A percentile compares a stretch with the other conserved stretches of the same genome.
phyloP scores from a whole-genome alignment of 2,797 vertebrate genomes.

The Balearica regulorum region DNA sequence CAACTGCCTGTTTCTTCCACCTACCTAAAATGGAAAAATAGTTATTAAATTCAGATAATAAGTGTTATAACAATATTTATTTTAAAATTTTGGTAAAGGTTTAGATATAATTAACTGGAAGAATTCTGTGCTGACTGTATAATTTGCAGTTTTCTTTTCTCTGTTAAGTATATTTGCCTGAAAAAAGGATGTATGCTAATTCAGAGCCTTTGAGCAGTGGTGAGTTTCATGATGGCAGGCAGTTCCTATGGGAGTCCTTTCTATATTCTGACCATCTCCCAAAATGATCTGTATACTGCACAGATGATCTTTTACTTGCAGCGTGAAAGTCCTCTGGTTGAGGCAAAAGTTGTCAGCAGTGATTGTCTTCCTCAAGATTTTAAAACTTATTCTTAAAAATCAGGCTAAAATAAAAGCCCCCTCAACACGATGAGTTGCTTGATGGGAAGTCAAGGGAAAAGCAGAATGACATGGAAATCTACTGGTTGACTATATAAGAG shows the following conservation, averaged over 20 bases:
- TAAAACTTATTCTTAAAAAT: neutral
- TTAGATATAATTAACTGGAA: neutral
- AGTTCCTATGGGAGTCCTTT: neutral
- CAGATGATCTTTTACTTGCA: neutral
- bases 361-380: neutral
- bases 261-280: neutral
- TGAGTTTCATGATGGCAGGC: neutral
- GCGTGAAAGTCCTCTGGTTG: neutral
- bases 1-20: neutral
- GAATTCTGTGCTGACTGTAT: neutral
- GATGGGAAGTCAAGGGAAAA: neutral
- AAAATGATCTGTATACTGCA: neutral
- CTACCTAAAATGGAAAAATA: neutral
- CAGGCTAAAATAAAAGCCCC: neutral
- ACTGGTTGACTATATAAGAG: neutral
- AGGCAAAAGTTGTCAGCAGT: neutral
- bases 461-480: neutral
- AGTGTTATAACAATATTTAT: neutral
- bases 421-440: neutral
- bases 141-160: neutral
- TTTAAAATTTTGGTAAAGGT: neutral
- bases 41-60: neutral
- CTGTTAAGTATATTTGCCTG: neutral
- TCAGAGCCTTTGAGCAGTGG: neutral
- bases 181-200: neutral